Percentiles rank a stretch among this genome's conserved stretches.
Conservation (phyloP, 2,888 invertebrate species). For the Lepeophtheirus nordmannii region DNA sequence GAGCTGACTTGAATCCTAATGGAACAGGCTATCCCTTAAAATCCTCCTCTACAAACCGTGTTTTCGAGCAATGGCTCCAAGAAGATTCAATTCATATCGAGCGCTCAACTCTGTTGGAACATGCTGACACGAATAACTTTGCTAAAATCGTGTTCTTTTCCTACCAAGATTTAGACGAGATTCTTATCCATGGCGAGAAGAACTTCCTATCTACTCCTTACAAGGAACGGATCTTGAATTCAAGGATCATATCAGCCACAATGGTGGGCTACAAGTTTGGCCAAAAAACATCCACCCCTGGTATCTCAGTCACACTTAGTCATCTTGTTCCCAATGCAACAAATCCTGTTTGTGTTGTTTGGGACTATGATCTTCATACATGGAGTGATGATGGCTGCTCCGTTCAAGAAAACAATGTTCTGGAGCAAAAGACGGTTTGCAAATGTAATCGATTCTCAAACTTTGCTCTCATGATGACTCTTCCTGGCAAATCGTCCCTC, state of each 20-base stretch:
- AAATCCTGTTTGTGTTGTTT: slow-evolving; percentile 77
- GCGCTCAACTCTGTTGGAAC: slow-evolving; percentile 50
- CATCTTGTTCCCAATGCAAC: slow-evolving; percentile 74
- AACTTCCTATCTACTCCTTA: not conserved
- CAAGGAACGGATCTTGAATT: slow-evolving; percentile 50
- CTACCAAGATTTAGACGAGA: slow-evolving; percentile 70
- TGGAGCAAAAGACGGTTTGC: slow-evolving; percentile 26
- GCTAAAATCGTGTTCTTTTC: slow-evolving; percentile 69
- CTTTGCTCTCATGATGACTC: slow-evolving; percentile 29
- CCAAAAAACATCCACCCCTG: slow-evolving; percentile 55
- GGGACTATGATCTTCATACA: slow-evolving; percentile 58
- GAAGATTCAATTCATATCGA: not conserved
- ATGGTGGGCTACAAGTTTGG: slow-evolving; percentile 67
- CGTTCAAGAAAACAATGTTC: slow-evolving; percentile 54
- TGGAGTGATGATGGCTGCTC: slow-evolving; percentile 82
- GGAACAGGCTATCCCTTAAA: not conserved
- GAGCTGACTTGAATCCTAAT: not conserved
- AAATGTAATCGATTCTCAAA: slow-evolving; percentile 29
- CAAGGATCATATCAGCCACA: slow-evolving; percentile 75
- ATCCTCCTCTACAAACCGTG: not conserved
- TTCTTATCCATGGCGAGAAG: slow-evolving; percentile 37
- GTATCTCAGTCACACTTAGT: slow-evolving; percentile 58
- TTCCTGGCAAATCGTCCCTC: slow-evolving; percentile 26
- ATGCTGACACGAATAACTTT: slow-evolving; percentile 49
- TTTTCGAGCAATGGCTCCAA: not conserved